phyloP scores from a whole-genome alignment of 1,140 invertebrate species.

The Trypoxylus dichotomus region DNA sequence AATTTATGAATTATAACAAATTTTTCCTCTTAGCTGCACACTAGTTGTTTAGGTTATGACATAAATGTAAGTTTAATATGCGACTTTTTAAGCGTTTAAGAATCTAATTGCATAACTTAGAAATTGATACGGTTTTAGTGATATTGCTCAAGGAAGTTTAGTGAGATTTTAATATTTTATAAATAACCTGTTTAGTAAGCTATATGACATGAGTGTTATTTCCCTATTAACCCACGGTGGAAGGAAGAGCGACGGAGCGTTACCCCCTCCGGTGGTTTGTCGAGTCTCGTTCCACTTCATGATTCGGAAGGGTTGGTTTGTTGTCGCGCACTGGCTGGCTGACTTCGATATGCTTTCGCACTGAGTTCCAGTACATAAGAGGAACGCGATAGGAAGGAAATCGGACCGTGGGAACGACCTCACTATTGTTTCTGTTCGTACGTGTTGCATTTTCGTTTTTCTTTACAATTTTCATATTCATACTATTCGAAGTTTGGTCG shows the following conservation, averaged over 20 bases:
- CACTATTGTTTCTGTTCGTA: not conserved
- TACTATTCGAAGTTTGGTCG: not conserved
- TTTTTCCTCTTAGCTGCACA: too few relatives aligned
- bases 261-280: slow-evolving; percentile 13
- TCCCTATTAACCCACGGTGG: not conserved
- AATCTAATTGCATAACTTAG: too few relatives aligned
- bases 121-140: too few relatives aligned
- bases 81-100: too few relatives aligned
- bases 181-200: not conserved
- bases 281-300: slow-evolving; percentile 20
- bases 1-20: too few relatives aligned
- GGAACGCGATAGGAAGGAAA: slow-evolving; percentile 21
- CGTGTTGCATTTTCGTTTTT: not conserved
- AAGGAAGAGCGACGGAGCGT: slow-evolving; percentile 15
- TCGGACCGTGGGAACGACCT: slow-evolving; percentile 23
- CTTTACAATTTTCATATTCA: slow-evolving; percentile 15
- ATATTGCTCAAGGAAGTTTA: not conserved
- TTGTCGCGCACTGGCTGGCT: slow-evolving; percentile 18
- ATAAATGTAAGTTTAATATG: too few relatives aligned
- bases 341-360: not conserved
- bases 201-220: not conserved
- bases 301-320: slow-evolving; percentile 25
- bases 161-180: not conserved
- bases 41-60: too few relatives aligned
- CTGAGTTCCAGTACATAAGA: not conserved